Evolutionary conservation across 2,797 vertebrate species (phyloP), one percentile per base, ranked within the genome.

Genomic region (Pelobates cultripes): DNA sequence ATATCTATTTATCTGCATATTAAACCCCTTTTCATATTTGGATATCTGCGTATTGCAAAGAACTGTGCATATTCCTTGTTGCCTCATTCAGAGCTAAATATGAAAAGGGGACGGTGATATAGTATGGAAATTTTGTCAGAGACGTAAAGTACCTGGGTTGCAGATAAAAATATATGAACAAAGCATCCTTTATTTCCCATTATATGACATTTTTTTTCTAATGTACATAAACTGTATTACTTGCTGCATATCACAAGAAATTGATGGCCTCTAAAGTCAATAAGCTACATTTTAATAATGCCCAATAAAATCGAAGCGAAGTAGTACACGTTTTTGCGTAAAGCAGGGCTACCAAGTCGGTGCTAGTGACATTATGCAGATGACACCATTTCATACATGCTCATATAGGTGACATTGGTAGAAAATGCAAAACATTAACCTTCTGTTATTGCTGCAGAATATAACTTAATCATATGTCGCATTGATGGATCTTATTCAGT

Each of bases 401-500:
- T 61, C 43, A 45, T 64, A 75, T 64, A 42, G 73, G 42, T 44
- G 73, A 64, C 73, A 64, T 43, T 44, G 57, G 41, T 75, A 64
- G 15, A 64, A 75, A 75, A 75, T 64, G 43, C 73, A 43, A 75
- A 51, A 63, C 78, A 80, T 74, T 80, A 74, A 80, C 70, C 78
- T 80, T 67, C 78, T 43, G 70, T 15, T 64, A 80, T 80, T 67
- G 72, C 78, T 41, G 45, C 7, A 53, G 14, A 55, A 57, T 57
- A 57, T 73, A 74, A 73, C 71, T 73, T 67, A 57, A 80, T 80
- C 70, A 68, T 43, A 10, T 63, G 63, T 73, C 71, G 43, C 43
- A 44, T 63, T 75, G 73, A 75, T 63, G 73, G 73, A 75, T 75
- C 73, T 75, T 61, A 63, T 75, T 75, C 73, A 9, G 55, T 61